Percentiles rank a stretch among this genome's conserved stretches.
phyloP scores from a whole-genome alignment of 1,140 invertebrate genomes.

The Lepidostoma basale region DNA sequence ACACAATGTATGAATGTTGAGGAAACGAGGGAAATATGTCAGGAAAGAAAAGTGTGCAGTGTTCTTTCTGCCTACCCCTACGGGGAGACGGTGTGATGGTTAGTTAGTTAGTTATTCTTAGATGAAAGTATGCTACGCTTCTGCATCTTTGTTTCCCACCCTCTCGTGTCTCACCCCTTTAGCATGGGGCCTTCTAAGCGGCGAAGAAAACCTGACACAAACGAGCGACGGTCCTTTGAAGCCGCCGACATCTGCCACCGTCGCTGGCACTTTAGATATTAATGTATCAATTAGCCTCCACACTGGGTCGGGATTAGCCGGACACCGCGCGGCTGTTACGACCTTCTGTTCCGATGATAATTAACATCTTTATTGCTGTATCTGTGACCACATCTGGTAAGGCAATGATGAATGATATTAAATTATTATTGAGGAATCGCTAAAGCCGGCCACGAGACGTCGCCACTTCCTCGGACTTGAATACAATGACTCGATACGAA shows the following conservation, averaged over 20 bases:
- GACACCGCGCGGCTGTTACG: background rate
- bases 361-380: constrained; percentile 42
- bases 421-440: constrained; percentile 35
- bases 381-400: constrained; percentile 42
- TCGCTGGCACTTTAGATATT: background rate
- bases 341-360: constrained; percentile 20
- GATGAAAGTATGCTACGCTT: too few relatives aligned
- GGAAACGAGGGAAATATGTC: too few relatives aligned
- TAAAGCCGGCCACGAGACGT: constrained; percentile 41
- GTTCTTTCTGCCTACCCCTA: too few relatives aligned
- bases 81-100: too few relatives aligned
- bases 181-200: constrained; percentile 23
- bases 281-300: background rate
- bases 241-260: constrained; percentile 24
- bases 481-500: constrained; percentile 13
- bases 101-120: too few relatives aligned
- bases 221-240: constrained; percentile 26
- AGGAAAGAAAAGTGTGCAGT: too few relatives aligned
- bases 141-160: constrained; percentile 5
- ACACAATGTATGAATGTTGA: too few relatives aligned
- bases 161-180: background rate
- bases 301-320: background rate
- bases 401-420: constrained; percentile 42
- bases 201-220: constrained; percentile 28
- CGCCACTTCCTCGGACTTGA: constrained; percentile 26